Evolutionary conservation across 2,797 vertebrate species (phyloP).

Genomic region (Sus cebifrons): DNA sequence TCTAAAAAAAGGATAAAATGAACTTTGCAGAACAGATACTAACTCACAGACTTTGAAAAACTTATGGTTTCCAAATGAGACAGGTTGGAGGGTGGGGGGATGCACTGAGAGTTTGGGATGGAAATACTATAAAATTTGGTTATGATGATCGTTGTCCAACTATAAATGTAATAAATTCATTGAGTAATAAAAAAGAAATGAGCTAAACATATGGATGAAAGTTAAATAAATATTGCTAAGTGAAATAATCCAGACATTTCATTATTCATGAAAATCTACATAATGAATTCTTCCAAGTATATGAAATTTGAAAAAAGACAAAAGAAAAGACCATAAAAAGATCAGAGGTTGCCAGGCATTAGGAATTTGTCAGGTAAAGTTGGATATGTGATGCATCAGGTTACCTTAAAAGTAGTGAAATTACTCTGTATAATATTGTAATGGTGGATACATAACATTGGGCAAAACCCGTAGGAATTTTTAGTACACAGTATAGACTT

Average conservation of each 20-base stretch:
- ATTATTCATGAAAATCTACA: background rate
- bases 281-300: background rate
- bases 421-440: background rate
- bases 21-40: no score
- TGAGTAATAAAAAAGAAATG: background rate
- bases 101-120: no score
- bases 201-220: background rate
- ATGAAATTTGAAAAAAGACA: background rate
- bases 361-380: background rate
- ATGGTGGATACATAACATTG: background rate
- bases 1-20: no score
- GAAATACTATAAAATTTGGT: no score
- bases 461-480: background rate
- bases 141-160: no score
- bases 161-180: no score
- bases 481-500: background rate
- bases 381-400: background rate
- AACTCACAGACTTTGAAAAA: no score
- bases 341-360: background rate
- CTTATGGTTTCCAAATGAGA: no score
- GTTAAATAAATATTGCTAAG: background rate
- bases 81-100: no score
- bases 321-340: background rate
- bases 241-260: background rate
- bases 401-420: background rate